Percentiles rank a stretch among this genome's conserved stretches.
These are phyloP conservation scores for Leptinotarsa peninsularis DNA, from an alignment of 2,888 invertebrate genomes.

Conservation along the genomic window DNA sequence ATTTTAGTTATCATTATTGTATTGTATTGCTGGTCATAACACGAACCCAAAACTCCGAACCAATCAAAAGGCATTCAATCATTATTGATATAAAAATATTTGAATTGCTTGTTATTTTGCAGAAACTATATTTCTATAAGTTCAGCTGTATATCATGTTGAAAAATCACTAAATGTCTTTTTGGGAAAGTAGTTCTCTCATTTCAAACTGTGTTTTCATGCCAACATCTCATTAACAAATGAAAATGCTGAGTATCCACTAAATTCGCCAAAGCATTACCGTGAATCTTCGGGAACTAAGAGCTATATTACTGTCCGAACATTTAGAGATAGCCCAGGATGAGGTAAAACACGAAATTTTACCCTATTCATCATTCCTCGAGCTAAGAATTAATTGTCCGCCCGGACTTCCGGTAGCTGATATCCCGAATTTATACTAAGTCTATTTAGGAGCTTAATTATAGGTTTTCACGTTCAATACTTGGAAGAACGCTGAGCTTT, in stretches of 20 bases:
- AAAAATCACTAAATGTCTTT: background rate
- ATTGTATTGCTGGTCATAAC: too few relatives aligned
- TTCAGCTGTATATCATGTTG: background rate
- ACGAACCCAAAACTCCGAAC: too few relatives aligned
- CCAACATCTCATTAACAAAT: slow-evolving; percentile 27
- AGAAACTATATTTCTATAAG: too few relatives aligned
- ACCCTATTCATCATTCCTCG: slow-evolving; percentile 25
- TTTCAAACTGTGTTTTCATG: slow-evolving; percentile 18
- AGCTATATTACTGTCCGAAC: slow-evolving; percentile 28
- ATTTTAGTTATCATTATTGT: too few relatives aligned
- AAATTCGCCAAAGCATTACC: slow-evolving; percentile 25
- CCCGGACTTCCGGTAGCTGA: slow-evolving; percentile 52
- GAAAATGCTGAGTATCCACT: slow-evolving; percentile 27
- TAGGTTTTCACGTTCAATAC: background rate
- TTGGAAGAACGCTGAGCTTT: background rate
- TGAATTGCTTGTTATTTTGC: too few relatives aligned
- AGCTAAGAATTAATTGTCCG: slow-evolving; percentile 30
- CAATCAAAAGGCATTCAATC: too few relatives aligned
- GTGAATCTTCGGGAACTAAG: slow-evolving; percentile 23
- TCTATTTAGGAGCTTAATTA: slow-evolving; percentile 1
- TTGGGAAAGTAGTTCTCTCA: background rate
- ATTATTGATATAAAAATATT: too few relatives aligned
- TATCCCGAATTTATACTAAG: slow-evolving; percentile 3
- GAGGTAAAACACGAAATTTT: slow-evolving; percentile 27
- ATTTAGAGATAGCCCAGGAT: slow-evolving; percentile 21